Evolutionary conservation across 2,888 invertebrate species (phyloP).

Genomic region (Gnatocerus cornutus): DNA sequence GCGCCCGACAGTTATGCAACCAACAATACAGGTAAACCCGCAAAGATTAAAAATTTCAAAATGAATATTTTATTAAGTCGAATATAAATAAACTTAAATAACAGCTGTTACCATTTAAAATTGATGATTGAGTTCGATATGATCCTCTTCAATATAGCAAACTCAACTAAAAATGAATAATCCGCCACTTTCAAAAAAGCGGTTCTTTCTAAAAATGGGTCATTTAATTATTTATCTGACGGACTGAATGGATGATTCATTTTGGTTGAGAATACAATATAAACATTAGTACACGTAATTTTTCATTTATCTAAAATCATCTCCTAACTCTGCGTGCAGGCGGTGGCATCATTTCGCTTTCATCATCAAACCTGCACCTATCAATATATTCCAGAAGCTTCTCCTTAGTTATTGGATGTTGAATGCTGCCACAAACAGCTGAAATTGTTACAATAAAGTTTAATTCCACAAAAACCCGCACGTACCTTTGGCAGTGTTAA

Average conservation of each 20-base stretch:
- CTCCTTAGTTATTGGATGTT: conserved; percentile 89
- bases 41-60: too few species aligned
- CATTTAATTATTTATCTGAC: too few species aligned
- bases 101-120: conserved; percentile 3
- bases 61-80: too few species aligned
- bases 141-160: conserved; percentile 11
- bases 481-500: conserved; percentile 85
- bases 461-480: conserved; percentile 6
- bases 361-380: conserved; percentile 77
- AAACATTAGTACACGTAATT: too few species aligned
- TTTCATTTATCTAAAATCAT: conserved; percentile 59
- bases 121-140: background rate
- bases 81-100: conserved; percentile 1
- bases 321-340: conserved; percentile 74
- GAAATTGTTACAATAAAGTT: conserved; percentile 49
- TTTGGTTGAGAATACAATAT: too few species aligned
- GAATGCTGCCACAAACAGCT: conserved; percentile 90
- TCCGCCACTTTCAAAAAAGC: background rate
- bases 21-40: too few species aligned
- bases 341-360: conserved; percentile 83
- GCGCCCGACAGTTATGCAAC: too few species aligned
- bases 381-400: conserved; percentile 83
- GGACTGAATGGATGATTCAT: too few species aligned
- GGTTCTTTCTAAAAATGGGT: too few species aligned
- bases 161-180: conserved; percentile 13